Percentiles rank a stretch among this genome's conserved stretches.
Conservation (phyloP, 30 jellyfish, hydroid and myxozoan genomes). For the Aurelia sp. region DNA sequence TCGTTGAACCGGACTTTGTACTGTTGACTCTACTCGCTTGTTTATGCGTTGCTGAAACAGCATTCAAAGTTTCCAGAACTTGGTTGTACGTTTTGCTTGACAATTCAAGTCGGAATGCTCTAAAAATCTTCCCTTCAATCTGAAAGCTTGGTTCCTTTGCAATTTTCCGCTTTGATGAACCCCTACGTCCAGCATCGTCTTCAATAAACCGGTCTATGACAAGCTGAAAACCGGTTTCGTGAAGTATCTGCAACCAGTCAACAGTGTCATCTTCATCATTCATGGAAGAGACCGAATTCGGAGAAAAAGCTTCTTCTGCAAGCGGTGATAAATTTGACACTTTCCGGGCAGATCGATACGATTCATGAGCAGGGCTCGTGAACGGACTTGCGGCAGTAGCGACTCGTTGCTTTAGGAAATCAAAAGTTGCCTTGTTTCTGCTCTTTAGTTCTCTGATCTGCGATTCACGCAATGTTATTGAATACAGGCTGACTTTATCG, state of each 20-base stretch:
- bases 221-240: constrained; percentile 69
- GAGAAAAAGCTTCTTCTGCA: constrained; percentile 9
- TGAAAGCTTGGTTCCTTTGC: constrained; percentile 50
- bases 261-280: constrained; percentile 1
- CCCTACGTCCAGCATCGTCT: background rate
- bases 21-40: constrained; percentile 3
- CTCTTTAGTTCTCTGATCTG: constrained; percentile 18
- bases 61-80: constrained; percentile 65
- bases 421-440: constrained; percentile 43
- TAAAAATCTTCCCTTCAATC: constrained; percentile 62
- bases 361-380: constrained; percentile 29
- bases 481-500: constrained; percentile 67
- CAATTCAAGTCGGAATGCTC: constrained; percentile 60
- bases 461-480: constrained; percentile 40
- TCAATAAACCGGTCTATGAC: constrained; percentile 51
- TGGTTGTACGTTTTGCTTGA: constrained; percentile 81
- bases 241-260: constrained; percentile 62
- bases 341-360: background rate
- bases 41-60: constrained; percentile 37
- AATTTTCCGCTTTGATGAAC: background rate
- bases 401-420: constrained; percentile 42
- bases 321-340: constrained; percentile 2
- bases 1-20: too few species aligned
- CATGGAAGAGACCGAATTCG: background rate
- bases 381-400: constrained; percentile 20